These are phyloP conservation scores for Eriocheir sinensis DNA, from an alignment of 1,140 invertebrate species.

Conservation along the genomic window DNA sequence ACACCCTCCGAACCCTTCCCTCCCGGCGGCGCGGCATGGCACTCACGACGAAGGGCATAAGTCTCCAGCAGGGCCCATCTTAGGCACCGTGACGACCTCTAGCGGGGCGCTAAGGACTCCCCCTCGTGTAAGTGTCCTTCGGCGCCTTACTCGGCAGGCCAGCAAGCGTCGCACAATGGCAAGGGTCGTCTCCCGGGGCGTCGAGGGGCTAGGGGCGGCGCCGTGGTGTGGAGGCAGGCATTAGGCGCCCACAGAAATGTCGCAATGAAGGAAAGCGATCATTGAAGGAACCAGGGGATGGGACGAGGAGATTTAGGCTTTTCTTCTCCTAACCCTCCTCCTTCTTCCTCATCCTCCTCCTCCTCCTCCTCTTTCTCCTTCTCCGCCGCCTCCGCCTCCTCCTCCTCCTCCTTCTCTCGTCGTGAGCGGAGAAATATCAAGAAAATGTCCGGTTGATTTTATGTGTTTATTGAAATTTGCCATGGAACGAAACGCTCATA, in stretches of 20 bases:
- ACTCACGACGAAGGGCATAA: neutral
- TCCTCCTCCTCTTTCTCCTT: neutral
- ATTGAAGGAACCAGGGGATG: too few relatives aligned
- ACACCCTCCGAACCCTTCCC: neutral
- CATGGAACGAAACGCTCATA: too few relatives aligned
- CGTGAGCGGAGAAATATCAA: neutral
- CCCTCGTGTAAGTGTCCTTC: neutral
- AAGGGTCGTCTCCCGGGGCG: neutral
- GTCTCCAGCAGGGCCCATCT: neutral
- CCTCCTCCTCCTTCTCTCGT: neutral
- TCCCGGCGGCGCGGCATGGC: neutral
- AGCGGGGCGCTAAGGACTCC: neutral
- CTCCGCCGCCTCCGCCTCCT: too few relatives aligned
- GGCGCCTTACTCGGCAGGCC: neutral
- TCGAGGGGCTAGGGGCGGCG: neutral
- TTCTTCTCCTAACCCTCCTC: too few relatives aligned
- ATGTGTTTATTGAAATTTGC: neutral
- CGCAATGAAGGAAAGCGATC: neutral
- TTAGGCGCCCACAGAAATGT: neutral
- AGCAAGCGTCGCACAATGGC: neutral
- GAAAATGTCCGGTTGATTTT: neutral
- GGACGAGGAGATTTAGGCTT: too few relatives aligned
- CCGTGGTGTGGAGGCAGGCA: neutral
- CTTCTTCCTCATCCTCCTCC: too few relatives aligned
- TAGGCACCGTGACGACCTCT: constrained; percentile 8